Evolutionary conservation across 2,113 vertebrate species (phyloP).

Genomic region (Petrocephalus zakoni): DNA sequence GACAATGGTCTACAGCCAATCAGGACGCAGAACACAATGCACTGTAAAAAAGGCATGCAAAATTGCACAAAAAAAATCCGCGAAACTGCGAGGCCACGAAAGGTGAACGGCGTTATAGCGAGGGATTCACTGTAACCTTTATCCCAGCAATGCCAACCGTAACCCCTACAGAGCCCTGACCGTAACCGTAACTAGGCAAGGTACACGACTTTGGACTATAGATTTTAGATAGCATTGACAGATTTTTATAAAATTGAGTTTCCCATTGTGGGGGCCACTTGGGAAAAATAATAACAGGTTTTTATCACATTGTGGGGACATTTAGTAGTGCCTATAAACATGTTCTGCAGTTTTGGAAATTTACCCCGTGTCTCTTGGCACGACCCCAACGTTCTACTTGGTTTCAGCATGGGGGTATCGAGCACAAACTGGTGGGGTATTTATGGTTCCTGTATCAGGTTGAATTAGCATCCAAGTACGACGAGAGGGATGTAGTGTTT

Average conservation of each 20-base stretch:
- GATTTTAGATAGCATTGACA: too few relatives aligned
- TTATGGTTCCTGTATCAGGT: not conserved
- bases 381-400: not conserved
- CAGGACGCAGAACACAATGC: too few relatives aligned
- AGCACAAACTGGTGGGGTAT: not conserved
- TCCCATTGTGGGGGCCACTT: not conserved
- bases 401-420: not conserved
- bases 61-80: too few relatives aligned
- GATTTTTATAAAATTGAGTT: not conserved
- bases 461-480: not conserved
- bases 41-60: too few relatives aligned
- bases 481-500: not conserved
- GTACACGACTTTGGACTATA: too few relatives aligned
- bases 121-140: too few relatives aligned
- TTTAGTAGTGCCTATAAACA: not conserved
- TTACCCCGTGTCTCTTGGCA: not conserved
- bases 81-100: too few relatives aligned
- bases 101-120: too few relatives aligned
- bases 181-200: too few relatives aligned
- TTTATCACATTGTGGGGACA: not conserved
- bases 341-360: not conserved
- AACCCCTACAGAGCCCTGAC: too few relatives aligned
- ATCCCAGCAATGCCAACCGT: too few relatives aligned
- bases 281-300: not conserved
- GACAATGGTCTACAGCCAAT: too few relatives aligned